Evolutionary conservation across 2,113 vertebrate genomes (phyloP).

Genomic region (Hydropotes inermis): DNA sequence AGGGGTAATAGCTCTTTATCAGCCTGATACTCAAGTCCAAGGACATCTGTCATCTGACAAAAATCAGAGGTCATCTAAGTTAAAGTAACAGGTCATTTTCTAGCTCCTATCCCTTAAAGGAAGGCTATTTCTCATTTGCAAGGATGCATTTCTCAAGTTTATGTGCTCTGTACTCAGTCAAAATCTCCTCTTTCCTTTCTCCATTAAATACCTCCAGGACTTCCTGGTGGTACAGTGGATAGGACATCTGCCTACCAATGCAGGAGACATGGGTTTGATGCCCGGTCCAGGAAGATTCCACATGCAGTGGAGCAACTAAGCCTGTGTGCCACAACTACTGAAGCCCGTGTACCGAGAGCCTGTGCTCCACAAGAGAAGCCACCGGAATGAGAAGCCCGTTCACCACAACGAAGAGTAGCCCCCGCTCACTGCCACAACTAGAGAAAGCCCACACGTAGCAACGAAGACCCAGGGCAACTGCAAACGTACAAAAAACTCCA

Average conservation of each 20-base stretch:
- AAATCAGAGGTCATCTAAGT: neutral
- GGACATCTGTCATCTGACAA: neutral
- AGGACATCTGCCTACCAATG: neutral
- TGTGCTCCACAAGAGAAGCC: neutral
- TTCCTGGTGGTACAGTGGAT: neutral
- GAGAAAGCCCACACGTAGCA: neutral
- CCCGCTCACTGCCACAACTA: neutral
- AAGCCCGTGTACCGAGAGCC: neutral
- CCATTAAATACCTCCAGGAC: neutral
- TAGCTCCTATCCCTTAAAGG: slow-evolving; percentile 1
- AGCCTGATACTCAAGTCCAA: neutral
- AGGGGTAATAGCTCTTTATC: neutral
- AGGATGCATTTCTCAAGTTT: slow-evolving; percentile 6
- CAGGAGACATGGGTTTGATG: neutral
- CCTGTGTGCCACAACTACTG: neutral
- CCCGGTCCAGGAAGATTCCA: neutral
- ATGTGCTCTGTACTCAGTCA: neutral
- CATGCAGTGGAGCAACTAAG: neutral
- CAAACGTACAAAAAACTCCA: neutral
- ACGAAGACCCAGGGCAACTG: neutral
- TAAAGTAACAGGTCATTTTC: slow-evolving; percentile 3
- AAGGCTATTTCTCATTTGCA: neutral
- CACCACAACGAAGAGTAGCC: neutral
- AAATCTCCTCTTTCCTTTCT: neutral
- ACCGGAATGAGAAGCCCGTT: neutral